Evolutionary conservation across 64 coral and sea anemone genomes (phyloP), one percentile per base, ranked within the genome.

Genomic region (Montipora capricornis): DNA sequence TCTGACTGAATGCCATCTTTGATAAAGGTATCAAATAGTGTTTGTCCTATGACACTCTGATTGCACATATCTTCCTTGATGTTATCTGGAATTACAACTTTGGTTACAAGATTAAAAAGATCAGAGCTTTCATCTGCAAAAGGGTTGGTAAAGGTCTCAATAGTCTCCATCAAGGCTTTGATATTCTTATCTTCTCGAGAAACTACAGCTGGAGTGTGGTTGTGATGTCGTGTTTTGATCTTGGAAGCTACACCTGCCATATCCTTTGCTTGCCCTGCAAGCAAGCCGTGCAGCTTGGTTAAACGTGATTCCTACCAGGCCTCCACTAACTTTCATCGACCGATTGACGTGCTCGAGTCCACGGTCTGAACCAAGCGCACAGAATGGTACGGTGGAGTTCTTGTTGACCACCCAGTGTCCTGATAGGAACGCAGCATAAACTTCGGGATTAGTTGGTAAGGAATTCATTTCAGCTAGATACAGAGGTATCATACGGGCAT

Each of bases 361-460:
- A 26, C 76, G 9, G 29, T 88, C 87, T 29, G 87, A 68, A 37
- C 87, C 87, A 76, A 88, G 47, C 14, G 61, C 87, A 88, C 87
- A 88, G 70, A 53, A 76, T 55, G 87, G 50, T 76, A 58, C 4
- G 19, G 8, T 52, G 1, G 87, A 12, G 51, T 88, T 88, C 68
- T 88, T 88, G 8, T 88, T 88, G 14, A 53, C 70, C 5, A 88
- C 87, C 87, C 89, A 91, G 66, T 91, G 46, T 48, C 76, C 75
- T 19, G 8, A 20, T 3, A 50, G 70, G 5, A 89, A 78, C 11
- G 77, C 71, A 20, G 4, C 19, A 22, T 78, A 89, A 13, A 44
- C 61, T 1, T 78, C 20, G 6, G 52, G 74, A 71, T 87, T 62
- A 1, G 73, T 37, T 59, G 52, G 47, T 52, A 77, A 19, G 1